Base-by-base conservation (phyloP, 2,113 vertebrate species). In the Neodontobutis hainanensis region DNA sequence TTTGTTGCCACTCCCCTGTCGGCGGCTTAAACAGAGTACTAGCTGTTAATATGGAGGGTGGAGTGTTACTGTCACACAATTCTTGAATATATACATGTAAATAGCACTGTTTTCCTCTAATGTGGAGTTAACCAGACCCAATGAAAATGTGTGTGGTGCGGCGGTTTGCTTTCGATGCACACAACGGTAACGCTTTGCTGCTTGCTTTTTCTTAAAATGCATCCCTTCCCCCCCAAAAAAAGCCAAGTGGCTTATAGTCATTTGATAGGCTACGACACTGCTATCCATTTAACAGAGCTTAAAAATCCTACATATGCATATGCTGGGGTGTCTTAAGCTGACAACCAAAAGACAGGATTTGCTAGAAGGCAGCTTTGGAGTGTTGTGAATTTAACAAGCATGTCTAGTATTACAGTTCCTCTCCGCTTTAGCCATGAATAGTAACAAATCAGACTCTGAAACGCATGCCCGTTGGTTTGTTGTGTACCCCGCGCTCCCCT, bases 371-470 rank as follows among this genome's bases (percentile, higher is more conserved):
- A 64, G 45, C 82, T 91, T 90, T 91, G 84, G 87, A 92, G 87
- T 89, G 76, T 90, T 92, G 84, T 87, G 91, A 92, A 93, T 94
- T 92, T 93, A 93, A 93, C 92, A 93, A 93, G 90, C 87, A 87
- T 90, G 86, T 82, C 85, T 92, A 72, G 85, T 87, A 88, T 91
- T 85, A 92, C 85, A 81, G 90, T 90, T 91, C 83, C 88, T 90
- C 87, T 81, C 85, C 71, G 85, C 86, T 86, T 92, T 89, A 89
- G 87, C 91, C 91, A 91, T 89, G 90, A 92, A 84, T 91, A 91
- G 87, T 91, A 91, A 91, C 43, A 81, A 91, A 90, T 87, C 85
- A 92, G 87, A 92, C 91, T 92, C 86, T 87, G 87, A 94, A 93
- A 93, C 83, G 84, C 66, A 85, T 81, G 71, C 85, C 92, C 73